Evolutionary conservation across 2,797 vertebrate genomes (phyloP).

Genomic region (Cuculus canorus): DNA sequence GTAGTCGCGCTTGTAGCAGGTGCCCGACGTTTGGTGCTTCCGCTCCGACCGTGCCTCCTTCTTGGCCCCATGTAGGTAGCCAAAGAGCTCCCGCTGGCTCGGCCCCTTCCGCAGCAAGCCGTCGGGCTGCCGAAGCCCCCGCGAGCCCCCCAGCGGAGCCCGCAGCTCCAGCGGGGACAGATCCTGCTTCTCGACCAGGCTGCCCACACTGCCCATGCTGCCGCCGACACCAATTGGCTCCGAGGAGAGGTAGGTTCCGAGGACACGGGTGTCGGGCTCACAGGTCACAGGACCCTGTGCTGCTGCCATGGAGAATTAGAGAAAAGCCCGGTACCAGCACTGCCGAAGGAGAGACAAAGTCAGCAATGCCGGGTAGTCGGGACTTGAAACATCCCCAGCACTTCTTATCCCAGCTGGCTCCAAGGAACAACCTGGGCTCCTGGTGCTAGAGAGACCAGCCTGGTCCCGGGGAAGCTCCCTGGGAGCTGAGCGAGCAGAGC

Average conservation of each 20-base stretch:
- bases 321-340: conserved; percentile 77
- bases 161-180: conserved; percentile 83
- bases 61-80: conserved; percentile 93
- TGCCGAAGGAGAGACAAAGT: conserved; percentile 67
- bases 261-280: conserved; percentile 81
- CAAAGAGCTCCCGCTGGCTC: conserved; percentile 91
- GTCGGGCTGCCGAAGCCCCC: conserved; percentile 87
- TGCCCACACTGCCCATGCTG: conserved; percentile 97
- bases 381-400: rapidly evolving
- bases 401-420: not conserved
- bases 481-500: not conserved
- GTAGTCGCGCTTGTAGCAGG: conserved; percentile 80
- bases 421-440: not conserved
- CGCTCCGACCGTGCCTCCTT: conserved; percentile 85
- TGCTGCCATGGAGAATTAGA: conserved; percentile 94
- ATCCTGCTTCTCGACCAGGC: conserved; percentile 93
- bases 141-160: conserved; percentile 81
- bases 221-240: conserved; percentile 72
- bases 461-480: not conserved
- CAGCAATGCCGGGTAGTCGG: rapidly evolving
- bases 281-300: conserved; percentile 88
- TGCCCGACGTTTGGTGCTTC: conserved; percentile 75
- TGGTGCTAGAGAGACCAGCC: not conserved
- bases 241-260: conserved; percentile 72
- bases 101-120: conserved; percentile 90